phyloP scores from a whole-genome alignment of 2,113 vertebrate species.

The Charadrius vociferus region DNA sequence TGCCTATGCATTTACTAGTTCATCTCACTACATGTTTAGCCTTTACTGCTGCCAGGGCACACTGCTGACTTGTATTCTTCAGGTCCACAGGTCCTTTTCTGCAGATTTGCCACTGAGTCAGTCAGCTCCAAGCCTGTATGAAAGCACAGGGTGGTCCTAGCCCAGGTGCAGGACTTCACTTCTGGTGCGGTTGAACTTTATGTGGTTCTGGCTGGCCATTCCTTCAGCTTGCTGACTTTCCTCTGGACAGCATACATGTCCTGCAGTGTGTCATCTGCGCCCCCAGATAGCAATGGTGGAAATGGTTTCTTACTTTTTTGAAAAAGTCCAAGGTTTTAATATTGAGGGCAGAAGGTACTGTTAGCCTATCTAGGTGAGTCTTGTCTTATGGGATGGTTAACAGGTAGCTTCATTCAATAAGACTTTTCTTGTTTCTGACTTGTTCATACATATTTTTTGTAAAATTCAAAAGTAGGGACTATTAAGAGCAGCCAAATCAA shows the following conservation, averaged over 20 bases:
- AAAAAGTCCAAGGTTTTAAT: neutral
- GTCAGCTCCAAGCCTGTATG: neutral
- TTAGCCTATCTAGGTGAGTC: neutral
- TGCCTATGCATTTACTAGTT: neutral
- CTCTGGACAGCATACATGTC: neutral
- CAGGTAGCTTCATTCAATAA: neutral
- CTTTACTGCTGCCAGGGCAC: neutral
- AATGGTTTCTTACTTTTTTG: neutral
- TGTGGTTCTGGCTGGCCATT: neutral
- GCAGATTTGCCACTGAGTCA: neutral
- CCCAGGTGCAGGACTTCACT: neutral
- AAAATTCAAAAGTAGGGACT: neutral
- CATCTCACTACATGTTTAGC: neutral
- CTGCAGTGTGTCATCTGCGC: neutral
- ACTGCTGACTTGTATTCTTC: accelerated
- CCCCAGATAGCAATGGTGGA: neutral
- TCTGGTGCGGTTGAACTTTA: neutral
- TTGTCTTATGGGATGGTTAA: neutral
- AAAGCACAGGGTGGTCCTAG: neutral
- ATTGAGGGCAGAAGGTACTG: neutral
- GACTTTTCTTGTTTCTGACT: neutral
- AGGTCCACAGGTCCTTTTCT: neutral
- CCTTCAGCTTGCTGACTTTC: neutral
- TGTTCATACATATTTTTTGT: neutral
- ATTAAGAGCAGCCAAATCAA: neutral